Conservation (phyloP, 2,797 vertebrate species). For the Sebastiscus albofasciatus region DNA sequence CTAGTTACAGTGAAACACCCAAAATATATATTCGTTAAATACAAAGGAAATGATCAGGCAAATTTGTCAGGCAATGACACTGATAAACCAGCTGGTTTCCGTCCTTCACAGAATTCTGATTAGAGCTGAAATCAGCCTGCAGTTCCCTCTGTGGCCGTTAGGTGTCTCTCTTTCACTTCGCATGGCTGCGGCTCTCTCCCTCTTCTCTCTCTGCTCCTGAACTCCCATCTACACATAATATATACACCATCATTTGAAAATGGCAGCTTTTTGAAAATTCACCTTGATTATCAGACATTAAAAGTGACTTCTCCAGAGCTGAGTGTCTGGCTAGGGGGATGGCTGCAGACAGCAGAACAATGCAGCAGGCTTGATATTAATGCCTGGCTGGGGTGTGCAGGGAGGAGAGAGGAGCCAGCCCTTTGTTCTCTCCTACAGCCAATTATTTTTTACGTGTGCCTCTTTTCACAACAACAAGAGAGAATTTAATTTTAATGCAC, state of each 20-base stretch:
- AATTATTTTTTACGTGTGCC: constrained; percentile 90
- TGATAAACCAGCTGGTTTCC: constrained; percentile 49
- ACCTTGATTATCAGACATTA: constrained; percentile 98
- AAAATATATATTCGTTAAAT: constrained; percentile 20
- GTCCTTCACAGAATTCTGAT: constrained; percentile 41
- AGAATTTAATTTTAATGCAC: constrained; percentile 90
- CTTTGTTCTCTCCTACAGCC: constrained; percentile 95
- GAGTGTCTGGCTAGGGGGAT: constrained; percentile 94
- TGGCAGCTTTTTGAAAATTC: constrained; percentile 97
- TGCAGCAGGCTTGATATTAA: constrained; percentile 89
- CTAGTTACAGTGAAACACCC: background rate
- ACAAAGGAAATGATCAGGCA: constrained; percentile 47
- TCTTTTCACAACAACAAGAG: constrained; percentile 90
- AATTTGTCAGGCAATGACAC: constrained; percentile 31
- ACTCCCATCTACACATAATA: constrained; percentile 87
- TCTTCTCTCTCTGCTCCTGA: constrained; percentile 72
- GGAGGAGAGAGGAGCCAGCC: constrained; percentile 84
- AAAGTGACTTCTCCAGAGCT: constrained; percentile 91
- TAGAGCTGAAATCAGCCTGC: constrained; percentile 28
- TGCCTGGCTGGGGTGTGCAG: constrained; percentile 84
- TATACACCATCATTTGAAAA: constrained; percentile 95
- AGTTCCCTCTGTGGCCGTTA: constrained; percentile 74
- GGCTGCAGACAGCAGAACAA: constrained; percentile 95
- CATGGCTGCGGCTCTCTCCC: constrained; percentile 66
- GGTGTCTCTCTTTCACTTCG: constrained; percentile 92